These are phyloP conservation scores for Hydropsyche betteni DNA, from an alignment of 2,888 invertebrate genomes.

Conservation along the genomic window DNA sequence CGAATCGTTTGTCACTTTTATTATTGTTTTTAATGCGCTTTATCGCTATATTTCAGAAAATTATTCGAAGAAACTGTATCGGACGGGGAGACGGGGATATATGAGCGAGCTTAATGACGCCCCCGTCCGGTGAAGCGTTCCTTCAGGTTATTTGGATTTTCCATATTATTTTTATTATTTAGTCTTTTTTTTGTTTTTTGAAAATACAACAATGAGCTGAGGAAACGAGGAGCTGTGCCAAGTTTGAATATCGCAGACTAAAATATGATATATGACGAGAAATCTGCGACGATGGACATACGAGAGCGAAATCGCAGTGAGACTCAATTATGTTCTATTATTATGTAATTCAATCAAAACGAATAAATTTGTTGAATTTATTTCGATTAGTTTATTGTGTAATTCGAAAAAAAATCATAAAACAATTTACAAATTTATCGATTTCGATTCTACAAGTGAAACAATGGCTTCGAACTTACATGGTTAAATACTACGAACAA, in stretches of 20 bases:
- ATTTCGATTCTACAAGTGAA: too few relatives aligned
- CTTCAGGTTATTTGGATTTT: not conserved
- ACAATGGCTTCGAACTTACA: too few relatives aligned
- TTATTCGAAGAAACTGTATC: not conserved
- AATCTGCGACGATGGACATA: conserved; percentile 1
- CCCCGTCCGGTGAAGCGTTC: not conserved
- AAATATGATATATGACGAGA: not conserved
- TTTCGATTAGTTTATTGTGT: too few relatives aligned
- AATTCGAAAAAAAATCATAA: too few relatives aligned
- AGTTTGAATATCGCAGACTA: not conserved
- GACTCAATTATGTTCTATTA: too few relatives aligned
- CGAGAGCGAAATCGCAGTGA: too few relatives aligned
- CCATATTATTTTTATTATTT: too few relatives aligned
- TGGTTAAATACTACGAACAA: too few relatives aligned
- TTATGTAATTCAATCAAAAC: too few relatives aligned
- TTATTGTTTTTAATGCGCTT: not conserved
- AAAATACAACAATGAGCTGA: not conserved
- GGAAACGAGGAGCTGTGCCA: conserved; percentile 3
- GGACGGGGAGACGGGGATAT: not conserved
- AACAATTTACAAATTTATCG: too few relatives aligned
- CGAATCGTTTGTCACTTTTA: conserved; percentile 15
- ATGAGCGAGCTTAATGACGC: conserved; percentile 1
- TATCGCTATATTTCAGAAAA: not conserved
- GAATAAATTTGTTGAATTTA: too few relatives aligned
- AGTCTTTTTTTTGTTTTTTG: not conserved